Evolutionary conservation across 2,888 invertebrate species (phyloP), one percentile per base, ranked within the genome.

Genomic region (Calephelis perditalis): DNA sequence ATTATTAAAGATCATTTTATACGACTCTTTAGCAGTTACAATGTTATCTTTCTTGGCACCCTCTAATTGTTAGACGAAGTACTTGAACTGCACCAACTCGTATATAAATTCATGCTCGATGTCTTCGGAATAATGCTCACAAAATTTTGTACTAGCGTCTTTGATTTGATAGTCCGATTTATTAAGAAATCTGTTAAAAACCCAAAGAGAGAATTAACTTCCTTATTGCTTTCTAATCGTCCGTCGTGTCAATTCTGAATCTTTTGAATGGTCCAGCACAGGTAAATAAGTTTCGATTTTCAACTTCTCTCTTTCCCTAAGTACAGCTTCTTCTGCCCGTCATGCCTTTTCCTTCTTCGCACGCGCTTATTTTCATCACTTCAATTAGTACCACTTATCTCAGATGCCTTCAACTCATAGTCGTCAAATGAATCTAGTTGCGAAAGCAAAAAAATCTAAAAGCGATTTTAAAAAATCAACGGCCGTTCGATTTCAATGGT

Each of bases 361-460:
- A 12, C 12, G 12, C 56, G 56, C 40, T 40, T 12, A 12, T 56
- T 56, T 43, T 56, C 56, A 56, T 56, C 43, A 43, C 56, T 40
- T n/a, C 40, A 56, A 43, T 56, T 56, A 12, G 43, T 56, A 56
- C 43, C 56, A 56, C 56, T 56, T 40, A 56, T 56, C 56, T 56
- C 56, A 43, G 43, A 43, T 56, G 56, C 56, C 56, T 56, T 56
- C 12, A 56, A 56, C 43, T 56, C 43, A 43, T 56, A 56, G 43
- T 56, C 56, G 43, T 56, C 7, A 56, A 56, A 40, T 56, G 12
- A 56, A 56, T 56, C 56, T 43, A 37, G 1, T 43, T 56, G 43
- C 43, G 56, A 56, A 56, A 56, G 56, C 56, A 43, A 40, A 46
- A n/a, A 46, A 12, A 46, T 46, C 12, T 46, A 12, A 46, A 46